A percentile compares a stretch with the other conserved stretches of the same genome.
phyloP scores from a whole-genome alignment of 2,113 vertebrate species.

The Xiphias gladius region DNA sequence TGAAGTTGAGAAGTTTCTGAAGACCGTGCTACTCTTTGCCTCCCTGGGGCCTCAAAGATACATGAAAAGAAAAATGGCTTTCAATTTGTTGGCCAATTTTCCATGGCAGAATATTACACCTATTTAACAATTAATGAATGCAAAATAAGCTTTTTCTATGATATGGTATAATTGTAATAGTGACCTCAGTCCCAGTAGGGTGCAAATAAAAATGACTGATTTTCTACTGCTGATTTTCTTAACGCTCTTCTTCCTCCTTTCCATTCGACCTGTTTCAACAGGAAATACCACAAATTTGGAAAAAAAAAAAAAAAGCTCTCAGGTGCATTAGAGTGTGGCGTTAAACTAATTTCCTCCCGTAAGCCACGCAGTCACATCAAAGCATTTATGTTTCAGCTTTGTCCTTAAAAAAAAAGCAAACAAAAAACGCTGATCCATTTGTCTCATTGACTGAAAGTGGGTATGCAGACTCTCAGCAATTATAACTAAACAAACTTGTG shows the following conservation, averaged over 20 bases:
- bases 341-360: too few relatives aligned
- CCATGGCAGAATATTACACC: neutral
- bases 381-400: too few relatives aligned
- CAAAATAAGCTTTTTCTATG: neutral
- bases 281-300: neutral
- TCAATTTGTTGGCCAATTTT: constrained; percentile 11
- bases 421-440: neutral
- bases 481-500: neutral
- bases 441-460: neutral
- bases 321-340: neutral
- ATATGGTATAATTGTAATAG: too few relatives aligned
- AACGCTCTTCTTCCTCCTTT: neutral
- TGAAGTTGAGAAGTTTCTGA: neutral
- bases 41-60: neutral
- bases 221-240: too few relatives aligned
- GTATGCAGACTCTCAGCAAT: neutral
- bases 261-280: neutral
- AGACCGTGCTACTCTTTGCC: too few relatives aligned
- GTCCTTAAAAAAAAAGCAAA: too few relatives aligned
- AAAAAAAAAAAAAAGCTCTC: neutral
- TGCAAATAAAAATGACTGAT: too few relatives aligned
- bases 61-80: constrained; percentile 2
- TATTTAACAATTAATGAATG: constrained; percentile 27
- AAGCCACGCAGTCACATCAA: too few relatives aligned
- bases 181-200: too few relatives aligned